These are phyloP conservation scores for Nannobrachium achirus DNA, from an alignment of 2,113 vertebrate species.

Conservation along the genomic window DNA sequence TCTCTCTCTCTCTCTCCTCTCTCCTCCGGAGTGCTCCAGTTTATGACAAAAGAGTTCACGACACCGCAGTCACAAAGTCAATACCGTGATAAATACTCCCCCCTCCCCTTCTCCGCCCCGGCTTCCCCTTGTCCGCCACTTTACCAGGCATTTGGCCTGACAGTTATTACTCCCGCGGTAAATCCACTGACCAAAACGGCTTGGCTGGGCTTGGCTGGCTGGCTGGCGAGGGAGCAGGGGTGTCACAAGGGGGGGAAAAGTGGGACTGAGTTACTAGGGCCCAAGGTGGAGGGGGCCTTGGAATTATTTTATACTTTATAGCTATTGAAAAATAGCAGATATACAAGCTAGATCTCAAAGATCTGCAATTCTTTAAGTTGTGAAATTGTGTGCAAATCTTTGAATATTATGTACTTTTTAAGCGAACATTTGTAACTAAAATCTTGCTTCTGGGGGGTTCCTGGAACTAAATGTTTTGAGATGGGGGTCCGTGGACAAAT, in stretches of 20 bases:
- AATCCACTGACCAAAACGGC: conserved; percentile 87
- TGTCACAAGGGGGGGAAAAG: conserved; percentile 76
- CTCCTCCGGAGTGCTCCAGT: conserved; percentile 78
- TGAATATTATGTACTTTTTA: too few species aligned
- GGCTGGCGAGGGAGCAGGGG: conserved; percentile 82
- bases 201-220: conserved; percentile 86
- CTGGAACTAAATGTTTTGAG: too few species aligned
- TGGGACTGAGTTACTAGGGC: too few species aligned
- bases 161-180: conserved; percentile 93
- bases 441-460: too few species aligned
- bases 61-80: conserved; percentile 86
- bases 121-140: conserved; percentile 29
- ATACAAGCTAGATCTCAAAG: too few species aligned
- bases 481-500: too few species aligned
- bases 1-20: conserved; percentile 29
- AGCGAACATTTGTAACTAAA: too few species aligned
- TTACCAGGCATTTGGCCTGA: conserved; percentile 82
- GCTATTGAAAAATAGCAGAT: too few species aligned
- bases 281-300: too few species aligned
- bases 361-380: too few species aligned
- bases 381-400: too few species aligned
- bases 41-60: conserved; percentile 90
- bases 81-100: conserved; percentile 86
- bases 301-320: too few species aligned
- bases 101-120: conserved; percentile 2